Base-by-base conservation (phyloP, 2,113 vertebrate species). In the Athene cunicularia region DNA sequence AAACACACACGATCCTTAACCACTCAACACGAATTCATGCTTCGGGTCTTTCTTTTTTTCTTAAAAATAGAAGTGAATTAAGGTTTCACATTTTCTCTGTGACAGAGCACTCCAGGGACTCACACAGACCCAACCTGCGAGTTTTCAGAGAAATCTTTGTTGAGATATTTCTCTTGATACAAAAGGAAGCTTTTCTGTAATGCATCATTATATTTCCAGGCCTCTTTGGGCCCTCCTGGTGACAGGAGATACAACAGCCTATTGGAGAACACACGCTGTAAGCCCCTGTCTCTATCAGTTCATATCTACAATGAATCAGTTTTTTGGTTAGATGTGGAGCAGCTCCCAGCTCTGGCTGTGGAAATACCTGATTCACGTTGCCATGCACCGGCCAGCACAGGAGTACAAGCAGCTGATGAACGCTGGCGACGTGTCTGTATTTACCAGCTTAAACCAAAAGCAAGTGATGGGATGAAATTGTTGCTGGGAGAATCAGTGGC, bases 371-470 rank as follows among this genome's bases (percentile, higher is more conserved):
- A 11, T 13, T 35, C 58, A 32, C 45, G 18, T 27, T 23, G 71
- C 62, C 58, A 28, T 4, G 7, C 2, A 15, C 11, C 52, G 47
- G 52, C 28, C 58, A 80, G 50, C 53, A 28, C 45, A 67, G 45
- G 30, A 79, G 26, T 5, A 58, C 11, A 75, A 33, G 52, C 1
- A 76, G 43, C 43, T 43, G 50, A 67, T 14, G 50, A 47, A 33
- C 41, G 4, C 27, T 12, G 50, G 27, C 3, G 4, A 30, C 3
- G 2, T 1, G 2, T 28, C 75, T 62, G 49, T 5, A 39, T 70
- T 82, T 28, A 86, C 20, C 75, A 76, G 49, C 33, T 86, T 66
- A 64, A 77, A 66, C 28, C 72, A 73, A 53, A 86, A 7, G 11
- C 49, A 32, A 33, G 10, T 26, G 18, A 18, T 2, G 41, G 49